Percentiles rank a stretch among this genome's conserved stretches.
phyloP scores from a whole-genome alignment of 2,888 invertebrate species.

The Napeogenes inachia region DNA sequence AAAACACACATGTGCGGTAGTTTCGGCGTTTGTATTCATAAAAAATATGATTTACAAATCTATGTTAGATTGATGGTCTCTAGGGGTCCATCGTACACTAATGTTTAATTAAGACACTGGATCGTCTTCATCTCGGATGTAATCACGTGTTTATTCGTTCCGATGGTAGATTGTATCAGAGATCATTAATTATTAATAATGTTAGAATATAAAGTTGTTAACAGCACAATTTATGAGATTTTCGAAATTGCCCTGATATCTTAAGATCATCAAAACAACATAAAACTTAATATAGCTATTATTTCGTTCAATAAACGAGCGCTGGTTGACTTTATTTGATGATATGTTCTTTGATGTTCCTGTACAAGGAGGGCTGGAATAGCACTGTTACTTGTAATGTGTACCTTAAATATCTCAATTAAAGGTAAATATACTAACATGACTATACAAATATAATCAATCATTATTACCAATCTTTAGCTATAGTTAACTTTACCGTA shows the following conservation, averaged over 20 bases:
- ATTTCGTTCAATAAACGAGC: neutral
- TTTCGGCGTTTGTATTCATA: no score
- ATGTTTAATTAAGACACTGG: conserved; percentile 33
- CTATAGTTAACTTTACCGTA: no score
- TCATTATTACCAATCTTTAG: no score
- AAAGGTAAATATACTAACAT: no score
- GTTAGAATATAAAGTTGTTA: conserved; percentile 29
- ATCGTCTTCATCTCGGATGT: conserved; percentile 29
- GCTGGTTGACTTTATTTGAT: no score
- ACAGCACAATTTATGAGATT: conserved; percentile 27
- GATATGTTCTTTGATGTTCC: no score
- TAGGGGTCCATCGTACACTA: conserved; percentile 12
- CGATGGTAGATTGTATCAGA: conserved; percentile 26
- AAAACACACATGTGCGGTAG: neutral
- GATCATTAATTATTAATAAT: conserved; percentile 32
- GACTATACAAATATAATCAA: no score
- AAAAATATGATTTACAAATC: neutral
- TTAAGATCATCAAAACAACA: conserved; percentile 12
- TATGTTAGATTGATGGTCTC: neutral
- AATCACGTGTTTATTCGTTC: conserved; percentile 31
- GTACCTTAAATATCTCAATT: no score
- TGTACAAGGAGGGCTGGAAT: no score
- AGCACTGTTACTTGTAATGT: no score
- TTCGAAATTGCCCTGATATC: conserved; percentile 14
- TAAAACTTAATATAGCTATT: neutral